A percentile compares a stretch with the other conserved stretches of the same genome.
These are phyloP conservation scores for Teleogryllus occipitalis DNA, from an alignment of 1,140 invertebrate genomes.

Conservation along the genomic window DNA sequence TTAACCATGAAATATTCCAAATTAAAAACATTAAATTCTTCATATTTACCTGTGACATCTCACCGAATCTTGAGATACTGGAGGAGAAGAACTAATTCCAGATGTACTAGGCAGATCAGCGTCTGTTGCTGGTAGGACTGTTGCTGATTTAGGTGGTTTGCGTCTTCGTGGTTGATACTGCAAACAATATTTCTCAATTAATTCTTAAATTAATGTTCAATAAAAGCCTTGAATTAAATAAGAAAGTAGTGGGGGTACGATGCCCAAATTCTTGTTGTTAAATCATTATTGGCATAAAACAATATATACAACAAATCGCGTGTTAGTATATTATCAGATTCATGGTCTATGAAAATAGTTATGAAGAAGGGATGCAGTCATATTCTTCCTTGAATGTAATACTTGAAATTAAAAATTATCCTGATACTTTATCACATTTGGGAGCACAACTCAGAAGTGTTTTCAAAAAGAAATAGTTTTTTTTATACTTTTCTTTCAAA, in stretches of 20 bases:
- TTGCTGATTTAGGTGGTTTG: conserved; percentile 16
- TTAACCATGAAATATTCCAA: background rate
- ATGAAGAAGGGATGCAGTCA: too few species aligned
- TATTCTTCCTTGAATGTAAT: too few species aligned
- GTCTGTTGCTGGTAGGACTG: background rate
- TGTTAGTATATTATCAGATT: too few species aligned
- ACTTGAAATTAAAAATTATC: too few species aligned
- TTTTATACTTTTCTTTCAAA: too few species aligned
- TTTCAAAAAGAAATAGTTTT: too few species aligned
- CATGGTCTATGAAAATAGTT: too few species aligned
- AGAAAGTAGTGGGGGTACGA: background rate
- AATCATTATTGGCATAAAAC: background rate
- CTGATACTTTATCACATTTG: too few species aligned
- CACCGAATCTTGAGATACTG: background rate
- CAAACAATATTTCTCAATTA: background rate
- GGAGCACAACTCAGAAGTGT: too few species aligned
- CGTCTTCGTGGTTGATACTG: conserved; percentile 21
- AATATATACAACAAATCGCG: background rate
- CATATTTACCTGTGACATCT: background rate
- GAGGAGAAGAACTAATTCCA: conserved; percentile 16
- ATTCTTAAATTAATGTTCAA: background rate
- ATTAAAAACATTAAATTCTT: background rate
- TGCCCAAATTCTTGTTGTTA: background rate
- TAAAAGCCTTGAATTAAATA: background rate
- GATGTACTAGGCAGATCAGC: conserved; percentile 19